Base-by-base conservation (phyloP, 2,797 vertebrate genomes). In the Eulemur albifrons region DNA sequence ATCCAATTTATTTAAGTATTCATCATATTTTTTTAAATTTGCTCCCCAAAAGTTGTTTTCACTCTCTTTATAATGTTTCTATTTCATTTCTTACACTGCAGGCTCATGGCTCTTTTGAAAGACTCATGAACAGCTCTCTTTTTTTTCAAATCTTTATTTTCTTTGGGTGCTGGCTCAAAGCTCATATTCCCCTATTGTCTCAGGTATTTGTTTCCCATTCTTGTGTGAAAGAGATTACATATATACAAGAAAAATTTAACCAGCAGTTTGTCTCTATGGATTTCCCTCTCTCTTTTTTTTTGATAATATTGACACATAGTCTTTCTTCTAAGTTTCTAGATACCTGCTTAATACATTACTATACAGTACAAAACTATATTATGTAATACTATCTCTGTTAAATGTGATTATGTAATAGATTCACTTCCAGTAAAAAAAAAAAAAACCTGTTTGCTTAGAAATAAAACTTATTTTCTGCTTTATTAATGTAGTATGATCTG, bases 71-170 rank as follows among this genome's bases (percentile, higher is more conserved):
- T 4, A 61, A 81, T 21, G 10, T 35, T 76, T 43, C 81, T 54
- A 4, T 7, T 18, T 14, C 32, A 4, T 21, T 67, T 67, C 35
- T 65, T 65, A 54, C 32, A 12, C 43, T 38, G 5, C 21, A 50
- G 43, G 13, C 7, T 38, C 6, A 20, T 73, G 7, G 4, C 13
- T 83, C 67, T 50, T 23, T 32, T 81, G 0, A 7, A 4, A 48
- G 1, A 23, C 70, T 23, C 30, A 5, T n/a, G 25, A 40, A 25
- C 0, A 65, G 15, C 2, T n/a, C 2, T 30, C 1, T 25, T 50
- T 21, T 40, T 14, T 81, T 48, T 8, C 7, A 48, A 69, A 35
- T 11, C 40, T 45, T 57, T 9, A 72, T 14, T 84, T 25, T 67
- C 50, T 65, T 14, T 45, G 40, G 18, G 43, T 43, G 1, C 8